phyloP scores from a whole-genome alignment of 2,888 invertebrate species.

The Drosophila paracracens region DNA sequence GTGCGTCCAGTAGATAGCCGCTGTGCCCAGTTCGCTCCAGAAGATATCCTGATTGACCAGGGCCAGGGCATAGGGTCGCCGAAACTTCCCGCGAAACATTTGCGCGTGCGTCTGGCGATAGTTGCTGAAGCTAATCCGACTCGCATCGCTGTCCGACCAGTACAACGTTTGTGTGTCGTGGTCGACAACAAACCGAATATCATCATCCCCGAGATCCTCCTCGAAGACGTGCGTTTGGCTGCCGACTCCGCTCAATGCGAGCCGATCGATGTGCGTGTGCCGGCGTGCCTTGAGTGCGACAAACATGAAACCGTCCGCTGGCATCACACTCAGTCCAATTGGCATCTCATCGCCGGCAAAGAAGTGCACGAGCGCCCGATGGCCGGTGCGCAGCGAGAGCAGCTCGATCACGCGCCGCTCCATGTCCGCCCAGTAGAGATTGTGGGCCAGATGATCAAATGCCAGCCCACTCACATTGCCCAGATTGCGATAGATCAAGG shows the following conservation, averaged over 20 bases:
- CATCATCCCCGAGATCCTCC: constrained; percentile 82
- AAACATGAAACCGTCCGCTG: constrained; percentile 86
- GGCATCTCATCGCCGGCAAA: constrained; percentile 88
- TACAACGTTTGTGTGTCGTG: constrained; percentile 87
- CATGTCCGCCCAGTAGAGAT: constrained; percentile 90
- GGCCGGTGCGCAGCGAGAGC: constrained; percentile 87
- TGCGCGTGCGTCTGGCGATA: constrained; percentile 87
- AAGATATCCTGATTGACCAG: constrained; percentile 88
- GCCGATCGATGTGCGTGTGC: constrained; percentile 88
- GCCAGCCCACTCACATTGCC: constrained; percentile 87
- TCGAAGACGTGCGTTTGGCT: constrained; percentile 83
- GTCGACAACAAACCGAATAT: constrained; percentile 84
- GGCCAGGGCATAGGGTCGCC: constrained; percentile 87
- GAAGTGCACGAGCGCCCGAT: constrained; percentile 87
- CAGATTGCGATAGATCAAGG: constrained; percentile 84
- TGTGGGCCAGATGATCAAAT: constrained; percentile 90
- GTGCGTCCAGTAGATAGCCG: constrained; percentile 87
- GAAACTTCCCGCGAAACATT: constrained; percentile 85
- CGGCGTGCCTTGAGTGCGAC: constrained; percentile 86
- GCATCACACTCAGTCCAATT: constrained; percentile 88
- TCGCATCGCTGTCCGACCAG: constrained; percentile 89
- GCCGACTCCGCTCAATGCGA: constrained; percentile 89
- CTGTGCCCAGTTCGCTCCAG: constrained; percentile 88
- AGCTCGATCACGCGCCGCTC: constrained; percentile 88
- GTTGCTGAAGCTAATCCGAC: constrained; percentile 88